Conservation (phyloP, 2,888 invertebrate genomes). For the Eurytoma adleriae region DNA sequence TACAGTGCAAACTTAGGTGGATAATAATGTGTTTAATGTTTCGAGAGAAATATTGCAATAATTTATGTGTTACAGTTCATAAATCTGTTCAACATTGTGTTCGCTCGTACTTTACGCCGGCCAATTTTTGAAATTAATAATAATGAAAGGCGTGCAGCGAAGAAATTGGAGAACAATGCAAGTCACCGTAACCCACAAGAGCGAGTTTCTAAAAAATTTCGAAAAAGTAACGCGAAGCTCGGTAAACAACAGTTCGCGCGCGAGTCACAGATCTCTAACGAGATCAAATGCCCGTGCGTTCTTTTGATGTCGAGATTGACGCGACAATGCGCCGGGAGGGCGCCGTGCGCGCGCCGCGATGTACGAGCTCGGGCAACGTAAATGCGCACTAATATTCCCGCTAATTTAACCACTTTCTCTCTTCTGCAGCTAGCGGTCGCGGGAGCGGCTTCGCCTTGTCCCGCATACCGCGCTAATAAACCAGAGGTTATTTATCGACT, state of each 20-base stretch:
- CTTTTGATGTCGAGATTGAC: constrained; percentile 29
- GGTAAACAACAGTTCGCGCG: too few species aligned
- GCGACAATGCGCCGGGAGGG: constrained; percentile 34
- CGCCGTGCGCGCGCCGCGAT: background rate
- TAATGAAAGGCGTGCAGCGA: too few species aligned
- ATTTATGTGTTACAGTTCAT: too few species aligned
- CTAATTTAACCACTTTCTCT: constrained; percentile 72
- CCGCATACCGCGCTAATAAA: constrained; percentile 72
- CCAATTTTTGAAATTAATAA: too few species aligned
- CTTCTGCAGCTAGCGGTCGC: constrained; percentile 37
- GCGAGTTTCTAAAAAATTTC: too few species aligned
- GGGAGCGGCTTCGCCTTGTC: constrained; percentile 56
- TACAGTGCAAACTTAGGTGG: too few species aligned
- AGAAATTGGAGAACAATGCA: too few species aligned
- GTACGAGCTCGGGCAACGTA: constrained; percentile 56
- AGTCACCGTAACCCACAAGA: background rate
- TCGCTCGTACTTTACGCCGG: too few species aligned
- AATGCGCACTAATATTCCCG: constrained; percentile 73
- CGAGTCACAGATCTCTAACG: background rate
- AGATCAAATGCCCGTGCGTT: constrained; percentile 17
- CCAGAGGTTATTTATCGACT: constrained; percentile 74
- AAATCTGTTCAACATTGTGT: too few species aligned
- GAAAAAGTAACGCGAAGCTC: too few species aligned
- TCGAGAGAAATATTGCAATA: too few species aligned
- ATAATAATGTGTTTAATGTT: too few species aligned